Conservation (phyloP, 2,888 invertebrate species). For the Pseudococcus jackbeardsleyi region DNA sequence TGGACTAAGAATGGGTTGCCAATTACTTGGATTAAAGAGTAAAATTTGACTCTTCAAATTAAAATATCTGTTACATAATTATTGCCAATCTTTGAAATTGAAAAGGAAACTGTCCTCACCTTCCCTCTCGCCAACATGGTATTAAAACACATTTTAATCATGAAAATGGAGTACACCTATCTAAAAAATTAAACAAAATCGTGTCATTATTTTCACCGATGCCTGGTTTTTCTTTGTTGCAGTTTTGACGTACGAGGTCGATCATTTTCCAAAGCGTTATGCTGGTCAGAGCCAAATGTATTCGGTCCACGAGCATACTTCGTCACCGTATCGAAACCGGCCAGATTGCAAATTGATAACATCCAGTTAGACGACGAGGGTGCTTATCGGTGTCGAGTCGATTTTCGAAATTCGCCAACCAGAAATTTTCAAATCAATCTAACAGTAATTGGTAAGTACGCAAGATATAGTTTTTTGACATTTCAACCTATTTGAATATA, state of each 20-base stretch:
- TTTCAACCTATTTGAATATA: too few species aligned
- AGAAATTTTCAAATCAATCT: constrained; percentile 83
- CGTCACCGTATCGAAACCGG: constrained; percentile 64
- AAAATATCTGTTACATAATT: too few species aligned
- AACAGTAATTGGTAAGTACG: constrained; percentile 73
- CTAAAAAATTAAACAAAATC: too few species aligned
- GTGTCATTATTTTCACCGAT: too few species aligned
- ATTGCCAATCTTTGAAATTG: too few species aligned
- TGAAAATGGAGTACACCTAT: too few species aligned
- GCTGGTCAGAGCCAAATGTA: constrained; percentile 72
- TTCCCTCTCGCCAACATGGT: too few species aligned
- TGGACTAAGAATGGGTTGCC: too few species aligned
- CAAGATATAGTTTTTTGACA: background rate
- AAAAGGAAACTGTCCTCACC: too few species aligned
- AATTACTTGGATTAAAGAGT: too few species aligned
- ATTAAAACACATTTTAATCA: too few species aligned
- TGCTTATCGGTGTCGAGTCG: constrained; percentile 87
- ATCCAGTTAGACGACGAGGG: constrained; percentile 84
- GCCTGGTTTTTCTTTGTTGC: constrained; percentile 66
- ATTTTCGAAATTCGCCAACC: constrained; percentile 90
- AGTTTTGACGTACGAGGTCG: constrained; percentile 74
- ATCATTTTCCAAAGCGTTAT: constrained; percentile 71
- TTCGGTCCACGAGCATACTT: constrained; percentile 68
- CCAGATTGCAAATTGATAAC: constrained; percentile 73
- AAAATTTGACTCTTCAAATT: too few species aligned